Evolutionary conservation across 37 sponge, comb jelly and placozoan species (phyloP).

Genomic region (Crambe crambe): DNA sequence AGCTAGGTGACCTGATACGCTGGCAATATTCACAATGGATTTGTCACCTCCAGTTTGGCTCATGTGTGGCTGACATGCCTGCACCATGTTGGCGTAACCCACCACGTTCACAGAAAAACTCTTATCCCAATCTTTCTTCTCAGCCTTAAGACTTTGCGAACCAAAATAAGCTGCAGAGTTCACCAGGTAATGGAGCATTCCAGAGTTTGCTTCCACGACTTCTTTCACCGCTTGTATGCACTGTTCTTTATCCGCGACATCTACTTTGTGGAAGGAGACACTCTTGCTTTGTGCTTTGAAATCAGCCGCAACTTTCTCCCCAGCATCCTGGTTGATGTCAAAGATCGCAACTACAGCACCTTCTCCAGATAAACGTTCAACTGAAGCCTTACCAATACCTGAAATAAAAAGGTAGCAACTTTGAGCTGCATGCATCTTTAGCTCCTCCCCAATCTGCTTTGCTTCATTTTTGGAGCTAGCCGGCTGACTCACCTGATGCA

Average conservation of each 20-base stretch:
- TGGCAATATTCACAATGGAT: conserved; percentile 74
- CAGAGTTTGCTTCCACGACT: conserved; percentile 42
- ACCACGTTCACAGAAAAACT: conserved; percentile 81
- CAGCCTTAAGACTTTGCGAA: conserved; percentile 66
- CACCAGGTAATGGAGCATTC: conserved; percentile 61
- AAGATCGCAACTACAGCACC: conserved; percentile 82
- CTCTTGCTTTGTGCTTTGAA: conserved; percentile 8
- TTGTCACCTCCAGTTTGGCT: conserved; percentile 19
- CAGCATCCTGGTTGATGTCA: conserved; percentile 74
- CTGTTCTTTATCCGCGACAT: conserved; percentile 70
- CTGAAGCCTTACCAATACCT: conserved; percentile 83
- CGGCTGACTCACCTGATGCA: conserved; percentile 34
- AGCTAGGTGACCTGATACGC: conserved; percentile 65
- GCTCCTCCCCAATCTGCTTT: no score
- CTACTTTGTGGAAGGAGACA: conserved; percentile 51
- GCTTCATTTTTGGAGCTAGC: no score
- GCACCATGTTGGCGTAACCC: conserved; percentile 90
- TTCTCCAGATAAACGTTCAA: conserved; percentile 68
- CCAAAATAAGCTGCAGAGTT: conserved; percentile 88
- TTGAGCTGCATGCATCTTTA: not conserved
- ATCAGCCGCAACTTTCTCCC: conserved; percentile 25
- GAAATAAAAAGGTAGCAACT: conserved; percentile 6
- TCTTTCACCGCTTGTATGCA: conserved; percentile 57
- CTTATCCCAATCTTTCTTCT: conserved; percentile 82
- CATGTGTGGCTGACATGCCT: conserved; percentile 72